These are phyloP conservation scores for Dendrolimus kikuchii DNA, from an alignment of 1,140 invertebrate species.

Conservation along the genomic window DNA sequence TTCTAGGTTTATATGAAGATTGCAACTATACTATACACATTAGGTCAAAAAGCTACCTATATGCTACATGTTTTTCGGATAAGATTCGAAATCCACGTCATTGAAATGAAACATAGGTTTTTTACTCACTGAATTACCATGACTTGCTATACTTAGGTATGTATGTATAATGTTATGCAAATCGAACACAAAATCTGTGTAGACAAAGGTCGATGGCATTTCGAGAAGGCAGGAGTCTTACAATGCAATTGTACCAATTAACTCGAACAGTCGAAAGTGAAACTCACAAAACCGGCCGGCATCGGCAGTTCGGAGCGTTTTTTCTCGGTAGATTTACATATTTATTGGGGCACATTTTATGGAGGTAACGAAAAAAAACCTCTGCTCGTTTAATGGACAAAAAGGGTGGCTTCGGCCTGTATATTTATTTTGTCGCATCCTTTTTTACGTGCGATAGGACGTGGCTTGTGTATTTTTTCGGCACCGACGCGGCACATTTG, in stretches of 20 bases:
- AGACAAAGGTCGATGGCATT: conserved; percentile 43
- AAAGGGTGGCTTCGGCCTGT: conserved; percentile 63
- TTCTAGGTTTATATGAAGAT: too few species aligned
- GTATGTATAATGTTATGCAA: conserved; percentile 12
- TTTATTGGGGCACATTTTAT: conserved; percentile 72
- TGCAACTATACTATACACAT: too few species aligned
- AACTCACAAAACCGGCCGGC: conserved; percentile 47
- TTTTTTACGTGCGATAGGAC: conserved; percentile 69
- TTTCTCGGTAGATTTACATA: conserved; percentile 68
- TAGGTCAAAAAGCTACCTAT: too few species aligned
- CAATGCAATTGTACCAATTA: conserved; percentile 64
- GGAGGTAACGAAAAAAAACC: conserved; percentile 59
- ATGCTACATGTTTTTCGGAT: too few species aligned
- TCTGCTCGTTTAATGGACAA: conserved; percentile 67
- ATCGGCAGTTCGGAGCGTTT: conserved; percentile 34
- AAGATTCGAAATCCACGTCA: too few species aligned
- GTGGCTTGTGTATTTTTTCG: conserved; percentile 58
- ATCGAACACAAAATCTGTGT: conserved; percentile 11
- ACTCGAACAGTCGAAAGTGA: conserved; percentile 57
- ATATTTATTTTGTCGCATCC: conserved; percentile 71
- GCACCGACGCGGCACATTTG: conserved; percentile 59
- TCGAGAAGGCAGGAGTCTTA: conserved; percentile 19
- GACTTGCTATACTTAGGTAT: too few species aligned
- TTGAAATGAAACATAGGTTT: too few species aligned
- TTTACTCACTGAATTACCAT: too few species aligned